A percentile compares a stretch with the other conserved stretches of the same genome.
Conservation (phyloP, 2,797 vertebrate species). For the Leucoraja ocellata region DNA sequence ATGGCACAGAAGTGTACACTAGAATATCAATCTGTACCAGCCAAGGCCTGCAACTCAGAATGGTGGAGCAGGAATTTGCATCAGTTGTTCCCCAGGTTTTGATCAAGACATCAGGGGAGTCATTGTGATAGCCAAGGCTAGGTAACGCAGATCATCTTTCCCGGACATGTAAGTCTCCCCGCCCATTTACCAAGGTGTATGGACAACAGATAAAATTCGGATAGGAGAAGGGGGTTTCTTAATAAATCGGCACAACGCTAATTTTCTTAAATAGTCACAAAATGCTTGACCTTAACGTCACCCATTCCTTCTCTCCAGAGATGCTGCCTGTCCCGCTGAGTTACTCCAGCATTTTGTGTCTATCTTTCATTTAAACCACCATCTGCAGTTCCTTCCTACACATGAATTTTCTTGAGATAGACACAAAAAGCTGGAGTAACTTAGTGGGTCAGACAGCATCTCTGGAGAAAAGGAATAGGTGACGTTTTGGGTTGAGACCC, state of each 20-base stretch:
- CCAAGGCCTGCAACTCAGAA: background rate
- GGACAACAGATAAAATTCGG: no score
- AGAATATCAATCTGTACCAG: background rate
- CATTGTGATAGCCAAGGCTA: constrained; percentile 46
- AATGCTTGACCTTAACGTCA: no score
- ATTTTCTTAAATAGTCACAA: background rate
- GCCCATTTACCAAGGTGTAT: background rate
- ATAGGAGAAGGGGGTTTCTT: background rate
- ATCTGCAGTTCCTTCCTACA: no score
- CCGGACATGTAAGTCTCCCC: constrained; percentile 22
- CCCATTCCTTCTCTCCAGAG: no score
- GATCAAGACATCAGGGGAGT: background rate
- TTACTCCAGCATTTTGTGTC: no score
- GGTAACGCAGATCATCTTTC: constrained; percentile 45
- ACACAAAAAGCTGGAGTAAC: no score
- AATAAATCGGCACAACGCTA: background rate
- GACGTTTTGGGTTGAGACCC: no score
- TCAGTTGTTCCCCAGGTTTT: background rate
- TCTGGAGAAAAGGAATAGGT: no score
- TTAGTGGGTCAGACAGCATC: no score
- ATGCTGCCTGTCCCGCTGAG: no score
- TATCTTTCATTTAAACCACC: no score
- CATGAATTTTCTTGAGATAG: no score
- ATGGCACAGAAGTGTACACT: background rate
- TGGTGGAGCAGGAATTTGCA: background rate